phyloP scores from a whole-genome alignment of 2,888 invertebrate genomes.

The Junonia oenone region DNA sequence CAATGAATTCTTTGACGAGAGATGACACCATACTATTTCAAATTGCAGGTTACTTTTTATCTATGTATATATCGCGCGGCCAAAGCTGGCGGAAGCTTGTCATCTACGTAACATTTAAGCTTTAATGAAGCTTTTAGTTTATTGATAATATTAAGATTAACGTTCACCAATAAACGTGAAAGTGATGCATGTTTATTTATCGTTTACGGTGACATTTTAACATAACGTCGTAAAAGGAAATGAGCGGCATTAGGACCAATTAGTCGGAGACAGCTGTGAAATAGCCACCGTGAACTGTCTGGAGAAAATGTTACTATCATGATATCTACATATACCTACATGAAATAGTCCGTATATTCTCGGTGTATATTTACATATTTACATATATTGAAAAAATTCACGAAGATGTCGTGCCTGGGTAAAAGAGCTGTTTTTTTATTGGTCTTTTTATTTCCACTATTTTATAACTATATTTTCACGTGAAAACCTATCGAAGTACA shows the following conservation, averaged over 20 bases:
- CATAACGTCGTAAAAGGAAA: slow-evolving; percentile 1
- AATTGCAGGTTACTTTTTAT: not conserved
- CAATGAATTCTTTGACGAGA: too few relatives aligned
- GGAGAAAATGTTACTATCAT: not conserved
- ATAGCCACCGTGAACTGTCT: not conserved
- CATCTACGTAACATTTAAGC: not conserved
- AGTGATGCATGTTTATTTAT: not conserved
- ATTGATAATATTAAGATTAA: not conserved
- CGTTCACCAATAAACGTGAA: not conserved
- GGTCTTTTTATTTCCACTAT: too few relatives aligned
- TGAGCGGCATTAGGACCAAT: not conserved
- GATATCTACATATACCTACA: too few relatives aligned
- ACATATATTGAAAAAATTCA: too few relatives aligned
- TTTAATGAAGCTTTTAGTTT: not conserved
- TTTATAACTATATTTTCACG: too few relatives aligned
- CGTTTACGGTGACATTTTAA: not conserved
- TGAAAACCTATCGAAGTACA: too few relatives aligned
- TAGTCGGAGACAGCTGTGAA: not conserved
- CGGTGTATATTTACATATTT: too few relatives aligned
- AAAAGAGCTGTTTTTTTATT: too few relatives aligned
- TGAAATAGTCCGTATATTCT: too few relatives aligned
- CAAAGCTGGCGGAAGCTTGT: not conserved
- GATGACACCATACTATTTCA: too few relatives aligned
- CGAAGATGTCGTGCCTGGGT: too few relatives aligned
- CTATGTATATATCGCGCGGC: not conserved